Base-by-base conservation (phyloP, 2,888 invertebrate species). In the Azorinus chamasolen region DNA sequence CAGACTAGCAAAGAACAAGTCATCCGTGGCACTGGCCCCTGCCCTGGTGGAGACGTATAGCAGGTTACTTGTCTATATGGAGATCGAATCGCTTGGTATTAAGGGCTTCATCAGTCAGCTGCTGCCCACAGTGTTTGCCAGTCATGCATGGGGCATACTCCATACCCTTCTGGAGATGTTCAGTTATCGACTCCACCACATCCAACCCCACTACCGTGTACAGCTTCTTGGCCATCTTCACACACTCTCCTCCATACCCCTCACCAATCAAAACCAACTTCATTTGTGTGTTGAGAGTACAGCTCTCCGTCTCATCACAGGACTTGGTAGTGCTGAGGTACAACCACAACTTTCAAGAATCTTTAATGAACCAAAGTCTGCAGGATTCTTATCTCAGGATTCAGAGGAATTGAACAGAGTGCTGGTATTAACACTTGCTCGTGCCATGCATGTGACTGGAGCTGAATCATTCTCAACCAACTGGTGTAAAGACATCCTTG, bases 161-260 rank as follows among this genome's bases (percentile, higher is more conserved):
- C 98, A 98, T 92, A 98, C 98, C 0, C 94, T 99, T 43, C 93
- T 99, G 89, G 98, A 99, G 93, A 98, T 99, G 98, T 98, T 98
- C 93, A 97, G 97, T 75, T 98, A 98, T 92, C 95, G 99, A 53
- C 96, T 99, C 93, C 98, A 98, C 93, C 98, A 99, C 93, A 98
- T 98, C 83, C 98, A 98, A 89, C 97, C 98, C 0, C 98, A 98
- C 93, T 99, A 98, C 93, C 95, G 98, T 62, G 97, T 98, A 12
- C 98, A 98, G 87, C 94, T 99, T 54, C 94, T 99, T 8, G 97
- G 97, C 2, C 97, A 98, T 93, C 95, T 98, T 73, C 98, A 98
- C 93, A 97, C 97, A 27, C 94, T 98, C 63, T 96, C 98, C 2
- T 96, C 97, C 0, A 97, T 97, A 32, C 97, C 97, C 2, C 98